Percentiles rank a stretch among this genome's conserved stretches.
Conservation (phyloP, 37 sponge, comb jelly and placozoan species). For the Dysidea cf. avara region DNA sequence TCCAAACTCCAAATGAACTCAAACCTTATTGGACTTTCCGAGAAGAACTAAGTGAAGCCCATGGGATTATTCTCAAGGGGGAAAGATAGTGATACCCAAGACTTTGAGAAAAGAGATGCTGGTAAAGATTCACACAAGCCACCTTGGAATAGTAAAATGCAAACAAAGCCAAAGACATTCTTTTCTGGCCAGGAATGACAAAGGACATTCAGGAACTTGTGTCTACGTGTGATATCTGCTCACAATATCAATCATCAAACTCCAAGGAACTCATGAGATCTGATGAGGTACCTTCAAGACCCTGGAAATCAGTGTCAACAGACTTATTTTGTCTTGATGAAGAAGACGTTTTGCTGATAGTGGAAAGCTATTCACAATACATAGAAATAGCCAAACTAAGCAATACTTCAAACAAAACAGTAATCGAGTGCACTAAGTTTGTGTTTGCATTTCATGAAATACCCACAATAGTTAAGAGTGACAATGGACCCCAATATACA, state of each 20-base stretch:
- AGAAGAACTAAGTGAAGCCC: no score
- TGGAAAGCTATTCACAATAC: not conserved
- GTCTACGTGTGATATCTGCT: not conserved
- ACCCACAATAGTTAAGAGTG: conserved; percentile 1
- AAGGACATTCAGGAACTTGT: not conserved
- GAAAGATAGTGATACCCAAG: no score
- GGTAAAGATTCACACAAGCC: no score
- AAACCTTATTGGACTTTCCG: not conserved
- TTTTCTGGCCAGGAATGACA: conserved; percentile 18
- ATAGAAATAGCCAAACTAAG: not conserved
- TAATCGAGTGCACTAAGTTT: not conserved
- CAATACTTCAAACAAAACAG: not conserved
- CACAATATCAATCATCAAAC: conserved; percentile 5
- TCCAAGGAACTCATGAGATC: conserved; percentile 2
- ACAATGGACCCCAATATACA: conserved; percentile 12
- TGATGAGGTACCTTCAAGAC: conserved; percentile 1
- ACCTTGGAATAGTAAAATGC: no score
- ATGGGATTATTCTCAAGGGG: no score
- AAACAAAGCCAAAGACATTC: no score
- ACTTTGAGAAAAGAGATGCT: no score
- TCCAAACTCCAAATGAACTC: no score
- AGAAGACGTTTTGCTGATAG: conserved; percentile 1
- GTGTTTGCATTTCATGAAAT: conserved; percentile 8
- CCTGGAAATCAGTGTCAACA: not conserved
- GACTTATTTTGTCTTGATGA: conserved; percentile 1